Conservation (phyloP, 2,113 vertebrate genomes). For the Oceanites oceanicus region DNA sequence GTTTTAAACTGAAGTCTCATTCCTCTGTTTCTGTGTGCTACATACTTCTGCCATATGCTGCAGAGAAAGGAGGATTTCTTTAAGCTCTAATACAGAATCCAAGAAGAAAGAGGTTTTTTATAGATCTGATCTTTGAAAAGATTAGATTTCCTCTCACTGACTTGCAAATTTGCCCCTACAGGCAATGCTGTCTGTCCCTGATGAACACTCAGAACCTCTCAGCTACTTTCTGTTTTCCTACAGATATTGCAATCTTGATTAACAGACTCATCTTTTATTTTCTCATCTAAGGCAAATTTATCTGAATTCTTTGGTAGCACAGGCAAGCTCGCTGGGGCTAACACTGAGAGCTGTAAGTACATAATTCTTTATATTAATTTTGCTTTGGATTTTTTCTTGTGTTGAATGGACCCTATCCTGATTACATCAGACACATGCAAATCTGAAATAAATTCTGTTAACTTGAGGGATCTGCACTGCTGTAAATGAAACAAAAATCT, state of each 20-base stretch:
- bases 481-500: not conserved
- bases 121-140: slow-evolving; percentile 61
- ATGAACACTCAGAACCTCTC: not conserved
- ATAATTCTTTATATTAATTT: not conserved
- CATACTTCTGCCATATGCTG: slow-evolving; percentile 42
- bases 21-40: not conserved
- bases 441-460: not conserved
- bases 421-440: not conserved
- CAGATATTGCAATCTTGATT: slow-evolving; percentile 47
- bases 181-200: slow-evolving; percentile 13
- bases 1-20: not conserved
- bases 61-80: slow-evolving; percentile 52
- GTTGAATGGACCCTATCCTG: not conserved
- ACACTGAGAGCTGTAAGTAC: slow-evolving; percentile 58
- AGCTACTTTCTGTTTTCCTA: slow-evolving; percentile 35
- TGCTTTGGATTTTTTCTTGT: not conserved
- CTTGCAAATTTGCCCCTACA: slow-evolving; percentile 41
- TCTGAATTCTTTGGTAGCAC: slow-evolving; percentile 68
- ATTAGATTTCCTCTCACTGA: slow-evolving; percentile 59
- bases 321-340: slow-evolving; percentile 58
- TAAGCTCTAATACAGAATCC: slow-evolving; percentile 44
- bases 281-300: slow-evolving; percentile 70
- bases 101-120: slow-evolving; percentile 55
- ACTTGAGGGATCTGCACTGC: not conserved
- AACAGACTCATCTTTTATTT: slow-evolving; percentile 42